Evolutionary conservation across 2,888 invertebrate species (phyloP).

Genomic region (Pristionchus maxplancki): DNA sequence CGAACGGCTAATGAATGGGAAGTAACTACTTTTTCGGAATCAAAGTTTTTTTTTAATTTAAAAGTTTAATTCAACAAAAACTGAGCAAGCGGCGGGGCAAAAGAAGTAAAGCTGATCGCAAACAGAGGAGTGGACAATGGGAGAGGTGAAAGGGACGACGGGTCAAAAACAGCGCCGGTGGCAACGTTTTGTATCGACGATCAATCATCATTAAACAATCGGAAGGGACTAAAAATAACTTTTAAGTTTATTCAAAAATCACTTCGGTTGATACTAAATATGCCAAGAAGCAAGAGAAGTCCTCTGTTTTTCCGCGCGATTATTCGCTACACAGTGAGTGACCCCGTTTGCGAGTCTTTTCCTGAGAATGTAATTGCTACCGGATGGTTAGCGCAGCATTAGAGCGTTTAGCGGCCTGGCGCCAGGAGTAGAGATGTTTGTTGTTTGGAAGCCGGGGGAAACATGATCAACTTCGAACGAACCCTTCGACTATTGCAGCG

Average conservation of each 20-base stretch:
- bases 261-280: no score
- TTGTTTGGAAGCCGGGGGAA: neutral
- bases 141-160: constrained; percentile 21
- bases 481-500: neutral
- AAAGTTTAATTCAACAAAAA: no score
- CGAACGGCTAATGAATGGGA: neutral
- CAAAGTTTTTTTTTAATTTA: no score
- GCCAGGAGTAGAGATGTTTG: neutral
- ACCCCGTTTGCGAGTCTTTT: neutral
- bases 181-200: neutral
- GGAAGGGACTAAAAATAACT: no score
- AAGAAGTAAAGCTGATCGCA: neutral
- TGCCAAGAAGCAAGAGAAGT: no score
- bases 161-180: constrained; percentile 40
- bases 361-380: neutral
- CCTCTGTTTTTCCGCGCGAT: neutral
- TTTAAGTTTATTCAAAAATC: no score
- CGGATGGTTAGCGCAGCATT: neutral
- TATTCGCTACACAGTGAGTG: neutral
- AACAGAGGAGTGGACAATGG: constrained; percentile 13
- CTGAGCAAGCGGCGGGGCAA: no score
- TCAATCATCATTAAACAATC: neutral
- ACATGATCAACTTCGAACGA: neutral
- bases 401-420: neutral
- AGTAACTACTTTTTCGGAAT: neutral